phyloP scores from a whole-genome alignment of 2,113 vertebrate species.

The Dendropsophus ebraccatus region DNA sequence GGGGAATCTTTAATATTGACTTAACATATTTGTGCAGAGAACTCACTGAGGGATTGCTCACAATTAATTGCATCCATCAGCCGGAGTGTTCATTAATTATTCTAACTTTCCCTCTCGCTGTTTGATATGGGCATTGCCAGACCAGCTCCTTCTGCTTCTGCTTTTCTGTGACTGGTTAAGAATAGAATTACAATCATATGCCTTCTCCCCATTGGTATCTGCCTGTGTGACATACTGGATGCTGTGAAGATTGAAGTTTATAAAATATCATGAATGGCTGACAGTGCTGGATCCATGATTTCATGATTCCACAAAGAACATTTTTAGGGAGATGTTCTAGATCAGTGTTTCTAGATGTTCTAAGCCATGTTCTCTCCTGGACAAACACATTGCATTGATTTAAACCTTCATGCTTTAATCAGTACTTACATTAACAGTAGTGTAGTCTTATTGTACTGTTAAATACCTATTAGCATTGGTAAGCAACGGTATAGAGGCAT shows the following conservation, averaged over 20 bases:
- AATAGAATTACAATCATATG: conserved; percentile 49
- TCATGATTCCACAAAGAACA: not conserved
- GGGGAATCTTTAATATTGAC: conserved; percentile 94
- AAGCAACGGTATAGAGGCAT: too few relatives aligned
- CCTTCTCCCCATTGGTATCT: conserved; percentile 26
- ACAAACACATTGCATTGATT: not conserved
- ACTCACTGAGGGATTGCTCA: conserved; percentile 74
- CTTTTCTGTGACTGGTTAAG: conserved; percentile 47
- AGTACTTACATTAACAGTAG: too few relatives aligned
- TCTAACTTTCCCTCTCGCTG: conserved; percentile 81
- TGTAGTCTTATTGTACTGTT: too few relatives aligned
- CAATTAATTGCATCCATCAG: conserved; percentile 83
- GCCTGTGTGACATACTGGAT: conserved; percentile 21
- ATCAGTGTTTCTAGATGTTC: not conserved
- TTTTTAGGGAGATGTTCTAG: not conserved
- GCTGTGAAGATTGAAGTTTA: conserved; percentile 14
- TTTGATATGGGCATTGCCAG: conserved; percentile 74
- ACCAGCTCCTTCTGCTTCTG: conserved; percentile 64
- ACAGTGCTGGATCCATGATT: conserved; percentile 18
- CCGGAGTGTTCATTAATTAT: conserved; percentile 88
- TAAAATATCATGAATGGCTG: conserved; percentile 13
- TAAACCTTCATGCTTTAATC: not conserved
- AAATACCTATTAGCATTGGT: too few relatives aligned
- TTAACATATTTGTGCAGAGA: conserved; percentile 76
- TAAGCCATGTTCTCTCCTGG: not conserved